phyloP scores from a whole-genome alignment of 2,113 vertebrate genomes.

The Solea solea region DNA sequence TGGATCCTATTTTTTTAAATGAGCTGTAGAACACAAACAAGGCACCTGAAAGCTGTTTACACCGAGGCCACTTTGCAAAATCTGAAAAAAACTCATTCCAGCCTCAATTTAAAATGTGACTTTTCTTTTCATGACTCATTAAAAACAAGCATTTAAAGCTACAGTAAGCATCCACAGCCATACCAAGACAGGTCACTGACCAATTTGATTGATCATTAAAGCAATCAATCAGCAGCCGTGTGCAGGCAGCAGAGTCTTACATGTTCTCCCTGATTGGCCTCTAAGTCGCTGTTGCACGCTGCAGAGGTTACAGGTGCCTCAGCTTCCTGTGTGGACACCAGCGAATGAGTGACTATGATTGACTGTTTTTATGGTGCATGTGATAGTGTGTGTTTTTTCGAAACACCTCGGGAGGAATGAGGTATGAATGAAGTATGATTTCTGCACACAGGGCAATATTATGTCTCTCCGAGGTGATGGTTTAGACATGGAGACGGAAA shows the following conservation, averaged over 20 bases:
- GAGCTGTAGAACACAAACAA: constrained; percentile 20
- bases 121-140: too few species aligned
- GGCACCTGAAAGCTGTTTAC: background rate
- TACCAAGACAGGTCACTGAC: constrained; percentile 1
- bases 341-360: constrained; percentile 43
- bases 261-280: constrained; percentile 67
- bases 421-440: background rate
- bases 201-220: background rate
- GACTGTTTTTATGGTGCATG: background rate
- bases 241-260: constrained; percentile 73
- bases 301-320: constrained; percentile 44
- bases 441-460: too few species aligned
- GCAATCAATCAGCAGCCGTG: constrained; percentile 39
- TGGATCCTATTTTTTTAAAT: background rate
- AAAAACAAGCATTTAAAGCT: constrained; percentile 17
- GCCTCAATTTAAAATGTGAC: background rate
- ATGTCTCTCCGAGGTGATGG: too few species aligned
- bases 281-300: constrained; percentile 59
- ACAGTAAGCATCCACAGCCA: constrained; percentile 6
- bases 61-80: background rate
- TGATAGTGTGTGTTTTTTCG: background rate
- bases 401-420: background rate
- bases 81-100: background rate
- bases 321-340: constrained; percentile 76
- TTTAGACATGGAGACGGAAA: background rate